Evolutionary conservation across 1,140 invertebrate species (phyloP), one percentile per base, ranked within the genome.

Genomic region (Drosophila virilis): DNA sequence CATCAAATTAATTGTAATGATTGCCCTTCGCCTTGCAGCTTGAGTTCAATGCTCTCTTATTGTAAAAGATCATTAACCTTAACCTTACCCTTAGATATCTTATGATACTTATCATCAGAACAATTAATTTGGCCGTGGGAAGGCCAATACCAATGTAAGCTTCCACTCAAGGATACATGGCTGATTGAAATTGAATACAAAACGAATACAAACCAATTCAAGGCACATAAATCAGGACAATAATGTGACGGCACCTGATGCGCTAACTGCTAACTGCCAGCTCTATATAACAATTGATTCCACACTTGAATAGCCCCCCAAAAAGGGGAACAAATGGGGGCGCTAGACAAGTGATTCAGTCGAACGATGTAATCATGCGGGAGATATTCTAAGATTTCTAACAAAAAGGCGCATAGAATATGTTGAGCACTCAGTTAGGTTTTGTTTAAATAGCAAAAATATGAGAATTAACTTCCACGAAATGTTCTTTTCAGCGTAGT

Each of bases 151-250:
- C 55, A 37, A 38, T 68, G 78, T 70, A 78, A 82, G 82, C 72
- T 78, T 42, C 59, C 68, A 82, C 76, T 86, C 54, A 79, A 88
- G 83, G 83, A 86, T 86, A 62, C 66, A 83, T 60, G 83, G 72
- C 76, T 86, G 79, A 83, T 79, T 88, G 79, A 77, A 66, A 86
- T 79, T 71, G 83, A 88, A 86, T 88, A 79, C 43, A 68, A 46
- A 17, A 40, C 22, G 2, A 55, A 28, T 28, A 28, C 22, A 28
- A 40, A 59, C 76, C 73, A 83, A 79, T 84, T 77, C 61, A 43
- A 69, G 45, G 45, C 32, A 62, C 43, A 82, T 86, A 82, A 88
- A 68, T 7, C 32, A 12, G 37, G 37, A 79, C 62, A 66, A 79
- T 74, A 45, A 67, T 69, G 45, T 72, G 75, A 88, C 77, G 80